Evolutionary conservation across 1,140 invertebrate genomes (phyloP).

Genomic region (Aplysia californica): DNA sequence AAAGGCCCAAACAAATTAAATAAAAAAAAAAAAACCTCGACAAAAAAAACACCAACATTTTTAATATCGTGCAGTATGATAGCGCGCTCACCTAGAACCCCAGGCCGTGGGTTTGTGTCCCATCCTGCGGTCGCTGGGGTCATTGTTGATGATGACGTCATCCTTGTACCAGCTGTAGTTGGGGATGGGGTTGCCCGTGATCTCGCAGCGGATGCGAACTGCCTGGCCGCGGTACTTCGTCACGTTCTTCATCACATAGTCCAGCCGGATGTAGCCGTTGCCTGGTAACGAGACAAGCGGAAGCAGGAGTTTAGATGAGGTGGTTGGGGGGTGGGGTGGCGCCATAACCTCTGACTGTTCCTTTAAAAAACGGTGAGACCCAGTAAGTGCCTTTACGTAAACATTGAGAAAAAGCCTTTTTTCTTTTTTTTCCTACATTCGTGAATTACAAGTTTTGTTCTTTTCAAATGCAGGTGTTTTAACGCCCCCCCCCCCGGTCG

Average conservation of each 20-base stretch:
- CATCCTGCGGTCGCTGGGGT: slow-evolving; percentile 70
- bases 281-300: slow-evolving; percentile 11
- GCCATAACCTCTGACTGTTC: not conserved
- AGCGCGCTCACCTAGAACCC: slow-evolving; percentile 62
- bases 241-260: slow-evolving; percentile 71
- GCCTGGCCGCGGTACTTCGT: slow-evolving; percentile 75
- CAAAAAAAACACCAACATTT: too few relatives aligned
- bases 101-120: slow-evolving; percentile 64
- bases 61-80: too few relatives aligned
- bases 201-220: slow-evolving; percentile 77
- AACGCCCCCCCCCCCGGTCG: too few relatives aligned
- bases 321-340: not conserved
- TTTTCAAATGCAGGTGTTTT: too few relatives aligned
- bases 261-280: slow-evolving; percentile 39
- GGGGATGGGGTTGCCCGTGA: slow-evolving; percentile 73
- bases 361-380: not conserved
- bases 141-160: slow-evolving; percentile 71
- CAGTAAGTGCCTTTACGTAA: not conserved
- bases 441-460: too few relatives aligned
- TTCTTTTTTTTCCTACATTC: too few relatives aligned
- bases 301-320: not conserved
- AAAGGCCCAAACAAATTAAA: too few relatives aligned
- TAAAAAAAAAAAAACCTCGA: too few relatives aligned
- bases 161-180: slow-evolving; percentile 79
- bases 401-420: not conserved